phyloP scores from a whole-genome alignment of 2,113 vertebrate genomes.

The Hydrolagus affinis region DNA sequence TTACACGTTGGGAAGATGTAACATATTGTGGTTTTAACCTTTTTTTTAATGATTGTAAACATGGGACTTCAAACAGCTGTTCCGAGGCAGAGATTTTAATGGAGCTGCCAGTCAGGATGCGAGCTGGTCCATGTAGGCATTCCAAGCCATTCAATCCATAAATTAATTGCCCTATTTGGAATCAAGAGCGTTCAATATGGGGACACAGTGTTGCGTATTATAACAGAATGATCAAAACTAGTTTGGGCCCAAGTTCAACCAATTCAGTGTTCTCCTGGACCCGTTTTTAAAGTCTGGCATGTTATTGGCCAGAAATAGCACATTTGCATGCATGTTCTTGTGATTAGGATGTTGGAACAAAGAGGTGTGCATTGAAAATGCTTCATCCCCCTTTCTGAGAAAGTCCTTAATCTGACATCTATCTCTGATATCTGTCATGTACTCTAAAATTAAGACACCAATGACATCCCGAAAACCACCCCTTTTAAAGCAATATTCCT shows the following conservation, averaged over 20 bases:
- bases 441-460: conserved; percentile 58
- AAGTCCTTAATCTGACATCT: conserved; percentile 62
- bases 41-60: conserved; percentile 28
- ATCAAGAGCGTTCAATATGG: conserved; percentile 6
- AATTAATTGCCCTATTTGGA: conserved; percentile 27
- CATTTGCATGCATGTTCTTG: conserved; percentile 23
- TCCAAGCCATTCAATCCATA: conserved; percentile 22
- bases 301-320: conserved; percentile 8
- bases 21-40: conserved; percentile 13
- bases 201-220: background rate
- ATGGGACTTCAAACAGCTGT: conserved; percentile 31
- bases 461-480: conserved; percentile 59
- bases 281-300: conserved; percentile 6
- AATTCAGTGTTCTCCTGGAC: background rate
- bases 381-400: conserved; percentile 44
- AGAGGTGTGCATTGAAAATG: conserved; percentile 37
- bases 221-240: conserved; percentile 16
- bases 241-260: conserved; percentile 16
- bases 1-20: conserved; percentile 23
- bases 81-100: conserved; percentile 20
- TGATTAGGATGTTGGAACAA: conserved; percentile 31
- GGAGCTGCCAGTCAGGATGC: conserved; percentile 18
- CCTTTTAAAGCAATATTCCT: conserved; percentile 73
- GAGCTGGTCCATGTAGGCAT: conserved; percentile 4
- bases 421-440: conserved; percentile 49